Conservation (phyloP, 1,140 invertebrate genomes). For the Drosophila nikananu region DNA sequence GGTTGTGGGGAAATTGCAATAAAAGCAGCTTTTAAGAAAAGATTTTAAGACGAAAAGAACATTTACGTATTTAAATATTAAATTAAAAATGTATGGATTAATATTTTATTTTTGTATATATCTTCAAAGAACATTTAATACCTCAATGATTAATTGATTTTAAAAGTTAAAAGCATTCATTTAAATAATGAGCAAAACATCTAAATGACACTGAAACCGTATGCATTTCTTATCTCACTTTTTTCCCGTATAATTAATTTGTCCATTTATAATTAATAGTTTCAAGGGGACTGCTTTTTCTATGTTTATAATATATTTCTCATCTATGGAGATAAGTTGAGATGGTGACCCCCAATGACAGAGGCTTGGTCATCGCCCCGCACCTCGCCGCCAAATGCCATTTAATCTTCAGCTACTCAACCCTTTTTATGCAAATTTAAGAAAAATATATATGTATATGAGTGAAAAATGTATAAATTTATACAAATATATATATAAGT, state of each 20-base stretch:
- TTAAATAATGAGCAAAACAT: constrained; percentile 9
- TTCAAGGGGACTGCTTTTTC: constrained; percentile 24
- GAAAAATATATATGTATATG: constrained; percentile 66
- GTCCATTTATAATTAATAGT: constrained; percentile 43
- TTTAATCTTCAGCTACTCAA: constrained; percentile 82
- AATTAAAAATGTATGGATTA: neutral
- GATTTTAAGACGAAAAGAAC: neutral
- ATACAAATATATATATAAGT: constrained; percentile 48
- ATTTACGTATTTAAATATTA: neutral
- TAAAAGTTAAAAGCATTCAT: constrained; percentile 1
- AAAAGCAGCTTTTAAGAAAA: neutral
- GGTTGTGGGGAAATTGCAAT: neutral
- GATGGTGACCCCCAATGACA: constrained; percentile 37
- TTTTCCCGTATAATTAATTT: constrained; percentile 42
- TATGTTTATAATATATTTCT: constrained; percentile 7
- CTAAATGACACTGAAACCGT: constrained; percentile 23
- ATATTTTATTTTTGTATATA: neutral
- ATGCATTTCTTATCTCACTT: constrained; percentile 35
- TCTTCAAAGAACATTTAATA: neutral
- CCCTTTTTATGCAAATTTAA: constrained; percentile 81
- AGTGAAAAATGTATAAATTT: constrained; percentile 74
- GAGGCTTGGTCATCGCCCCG: constrained; percentile 31
- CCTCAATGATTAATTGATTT: neutral
- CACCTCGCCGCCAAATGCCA: constrained; percentile 36
- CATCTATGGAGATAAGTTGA: constrained; percentile 26